Percentiles rank a stretch among this genome's conserved stretches.
phyloP scores from a whole-genome alignment of 2,888 invertebrate species.

The Amphipyra berbera region DNA sequence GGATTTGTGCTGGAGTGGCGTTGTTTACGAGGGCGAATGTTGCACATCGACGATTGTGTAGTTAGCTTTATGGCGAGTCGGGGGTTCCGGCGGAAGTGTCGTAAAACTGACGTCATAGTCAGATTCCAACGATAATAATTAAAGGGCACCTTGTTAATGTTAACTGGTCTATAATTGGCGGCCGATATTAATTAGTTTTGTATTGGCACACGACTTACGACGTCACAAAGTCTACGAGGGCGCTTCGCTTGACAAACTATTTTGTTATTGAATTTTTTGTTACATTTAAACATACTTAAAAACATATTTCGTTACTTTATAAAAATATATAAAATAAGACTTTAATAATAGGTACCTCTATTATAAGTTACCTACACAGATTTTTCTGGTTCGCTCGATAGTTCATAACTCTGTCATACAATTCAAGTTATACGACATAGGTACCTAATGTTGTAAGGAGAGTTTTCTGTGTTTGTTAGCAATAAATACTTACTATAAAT shows the following conservation, averaged over 20 bases:
- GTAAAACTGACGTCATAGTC: slow-evolving; percentile 80
- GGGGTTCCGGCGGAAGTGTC: slow-evolving; percentile 84
- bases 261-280: slow-evolving; percentile 2
- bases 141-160: slow-evolving; percentile 87
- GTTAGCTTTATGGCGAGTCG: slow-evolving; percentile 78
- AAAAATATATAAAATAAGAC: neutral
- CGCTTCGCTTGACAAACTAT: slow-evolving; percentile 21
- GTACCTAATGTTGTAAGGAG: no score
- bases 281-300: neutral
- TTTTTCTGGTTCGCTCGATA: no score
- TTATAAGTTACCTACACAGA: no score
- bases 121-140: slow-evolving; percentile 85
- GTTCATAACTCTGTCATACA: no score
- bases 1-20: slow-evolving; percentile 73
- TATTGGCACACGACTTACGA: slow-evolving; percentile 62
- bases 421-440: no score
- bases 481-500: no score
- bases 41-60: slow-evolving; percentile 71
- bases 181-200: slow-evolving; percentile 77
- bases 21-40: slow-evolving; percentile 79
- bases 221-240: slow-evolving; percentile 36
- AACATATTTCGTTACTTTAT: neutral
- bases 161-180: slow-evolving; percentile 84
- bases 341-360: no score
- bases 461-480: no score